Evolutionary conservation across 2,113 vertebrate species (phyloP).

Genomic region (Cheilinus undulatus): DNA sequence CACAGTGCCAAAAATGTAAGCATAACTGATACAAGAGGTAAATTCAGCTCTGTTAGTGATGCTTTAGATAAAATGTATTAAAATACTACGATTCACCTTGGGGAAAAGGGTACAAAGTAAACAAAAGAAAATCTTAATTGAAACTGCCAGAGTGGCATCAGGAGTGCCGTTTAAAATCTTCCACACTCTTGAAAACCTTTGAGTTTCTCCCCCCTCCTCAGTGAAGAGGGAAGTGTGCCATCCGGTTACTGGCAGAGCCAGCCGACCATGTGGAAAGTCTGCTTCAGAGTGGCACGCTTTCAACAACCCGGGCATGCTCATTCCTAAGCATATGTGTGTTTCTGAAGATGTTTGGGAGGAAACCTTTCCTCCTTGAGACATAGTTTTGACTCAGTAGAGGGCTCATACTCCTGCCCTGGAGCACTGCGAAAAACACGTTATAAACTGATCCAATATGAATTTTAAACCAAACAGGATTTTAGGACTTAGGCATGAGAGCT

Average conservation of each 20-base stretch:
- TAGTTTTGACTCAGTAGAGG: constrained; percentile 19
- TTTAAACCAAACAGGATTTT: constrained; percentile 23
- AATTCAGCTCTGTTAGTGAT: no score
- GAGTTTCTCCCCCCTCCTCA: constrained; percentile 32
- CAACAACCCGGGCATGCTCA: background rate
- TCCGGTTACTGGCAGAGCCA: constrained; percentile 64
- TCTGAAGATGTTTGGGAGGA: constrained; percentile 19
- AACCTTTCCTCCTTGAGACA: constrained; percentile 27
- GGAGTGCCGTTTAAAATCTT: constrained; percentile 37
- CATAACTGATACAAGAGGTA: no score
- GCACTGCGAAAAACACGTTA: constrained; percentile 14
- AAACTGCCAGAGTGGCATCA: constrained; percentile 9
- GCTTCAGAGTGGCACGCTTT: constrained; percentile 53
- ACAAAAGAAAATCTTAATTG: constrained; percentile 15
- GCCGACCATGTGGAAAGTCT: constrained; percentile 64
- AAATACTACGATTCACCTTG: no score
- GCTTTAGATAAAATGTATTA: no score
- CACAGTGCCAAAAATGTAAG: no score
- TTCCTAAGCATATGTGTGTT: background rate
- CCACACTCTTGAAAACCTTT: constrained; percentile 51
- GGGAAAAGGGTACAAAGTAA: no score
- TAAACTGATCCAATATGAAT: constrained; percentile 20
- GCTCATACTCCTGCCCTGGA: background rate
- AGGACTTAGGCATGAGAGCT: background rate
- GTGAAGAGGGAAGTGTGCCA: constrained; percentile 57